Evolutionary conservation across 2,888 invertebrate genomes (phyloP), one percentile per base, ranked within the genome.

Genomic region (Lithophane ornitopus): DNA sequence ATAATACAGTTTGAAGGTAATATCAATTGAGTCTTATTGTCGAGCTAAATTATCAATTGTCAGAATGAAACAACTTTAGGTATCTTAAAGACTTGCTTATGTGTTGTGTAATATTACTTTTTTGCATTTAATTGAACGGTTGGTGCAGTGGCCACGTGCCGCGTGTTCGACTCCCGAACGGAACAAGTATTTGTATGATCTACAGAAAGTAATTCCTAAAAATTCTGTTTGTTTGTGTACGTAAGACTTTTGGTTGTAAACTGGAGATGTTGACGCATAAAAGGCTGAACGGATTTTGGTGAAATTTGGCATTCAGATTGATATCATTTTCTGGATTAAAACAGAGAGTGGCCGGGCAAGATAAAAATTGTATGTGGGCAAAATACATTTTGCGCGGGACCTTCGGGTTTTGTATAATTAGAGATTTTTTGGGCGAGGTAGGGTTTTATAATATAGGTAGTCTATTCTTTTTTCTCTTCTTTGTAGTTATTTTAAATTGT

Each of bases 11-110:
- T 52, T 72, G 83, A 81, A 78, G 74, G 84, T 61, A 56, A 63
- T 46, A 84, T 79, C 80, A 81, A 74, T 78, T 56, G 74, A 70
- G 28, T 16, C 19, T 68, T 68, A 66, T 73, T 59, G 70, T 52
- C n/a, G 34, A 63, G 58, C 39, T 81, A 76, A 81, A 81, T 76
- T 34, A 76, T 62, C 49, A 78, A 67, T 82, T 76, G 82, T 54
- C n/a, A 58, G 49, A 81, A 62, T 58, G 22, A 34, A 44, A 34
- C 54, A 56, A 44, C 34, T 67, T 52, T 34, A 74, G 34, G 46
- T 49, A 67, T 81, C 22, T 41, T 62, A 28, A 41, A 58, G 14
- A 74, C 19, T 65, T 26, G 22, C 1, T 49, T 16, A 49, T 26
- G 28, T 74, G 16, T 76, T 56, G 22, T 39, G 7, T 44, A 16